phyloP scores from a whole-genome alignment of 2,113 vertebrate species.

The Passer montanus region DNA sequence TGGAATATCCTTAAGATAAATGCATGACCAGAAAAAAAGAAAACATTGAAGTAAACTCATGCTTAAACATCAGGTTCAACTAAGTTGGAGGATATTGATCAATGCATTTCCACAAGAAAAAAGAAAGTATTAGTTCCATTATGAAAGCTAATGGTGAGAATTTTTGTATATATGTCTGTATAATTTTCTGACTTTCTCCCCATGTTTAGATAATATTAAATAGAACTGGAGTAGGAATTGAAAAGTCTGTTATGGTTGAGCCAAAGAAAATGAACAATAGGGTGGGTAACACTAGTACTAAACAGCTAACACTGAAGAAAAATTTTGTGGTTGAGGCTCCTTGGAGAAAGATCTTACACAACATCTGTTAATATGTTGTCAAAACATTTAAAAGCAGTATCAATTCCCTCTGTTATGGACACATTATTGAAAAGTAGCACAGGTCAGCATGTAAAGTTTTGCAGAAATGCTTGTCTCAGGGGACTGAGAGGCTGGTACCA shows the following conservation, averaged over 20 bases:
- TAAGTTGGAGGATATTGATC: neutral
- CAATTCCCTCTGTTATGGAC: neutral
- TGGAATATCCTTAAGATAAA: neutral
- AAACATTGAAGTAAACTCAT: neutral
- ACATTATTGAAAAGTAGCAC: fast-evolving
- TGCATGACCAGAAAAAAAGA: neutral
- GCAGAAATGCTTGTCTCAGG: neutral
- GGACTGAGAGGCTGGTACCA: neutral
- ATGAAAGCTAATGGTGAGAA: neutral
- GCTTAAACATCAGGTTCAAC: neutral
- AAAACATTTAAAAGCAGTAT: neutral
- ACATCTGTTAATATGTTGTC: neutral
- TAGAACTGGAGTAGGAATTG: neutral
- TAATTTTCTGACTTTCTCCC: neutral
- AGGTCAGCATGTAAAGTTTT: neutral
- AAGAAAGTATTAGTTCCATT: neutral
- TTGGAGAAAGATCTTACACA: neutral
- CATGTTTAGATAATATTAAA: neutral
- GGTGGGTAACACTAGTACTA: neutral
- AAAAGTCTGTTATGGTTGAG: neutral
- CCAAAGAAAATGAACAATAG: neutral
- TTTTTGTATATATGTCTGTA: neutral
- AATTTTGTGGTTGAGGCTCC: neutral
- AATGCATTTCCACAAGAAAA: neutral
- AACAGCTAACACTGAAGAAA: neutral